These are phyloP conservation scores for Hemithea aestivaria DNA, from an alignment of 2,888 invertebrate species.

Conservation along the genomic window DNA sequence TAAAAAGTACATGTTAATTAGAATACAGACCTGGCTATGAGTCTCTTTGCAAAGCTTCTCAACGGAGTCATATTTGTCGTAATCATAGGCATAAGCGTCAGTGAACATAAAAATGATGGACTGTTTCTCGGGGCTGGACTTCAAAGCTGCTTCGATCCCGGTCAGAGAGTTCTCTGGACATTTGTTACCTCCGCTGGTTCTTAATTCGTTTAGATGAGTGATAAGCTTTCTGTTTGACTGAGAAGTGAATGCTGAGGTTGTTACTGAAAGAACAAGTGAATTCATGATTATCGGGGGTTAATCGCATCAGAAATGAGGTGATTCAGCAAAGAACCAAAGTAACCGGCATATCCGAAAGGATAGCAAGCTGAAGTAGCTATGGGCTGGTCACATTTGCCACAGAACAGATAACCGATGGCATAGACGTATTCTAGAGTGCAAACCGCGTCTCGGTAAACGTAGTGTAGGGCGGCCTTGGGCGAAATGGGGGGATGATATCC, in stretches of 20 bases:
- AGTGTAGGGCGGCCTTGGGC: too few species aligned
- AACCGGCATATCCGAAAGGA: too few species aligned
- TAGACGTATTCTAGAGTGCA: too few species aligned
- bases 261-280: slow-evolving; percentile 36
- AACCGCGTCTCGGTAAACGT: too few species aligned
- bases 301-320: too few species aligned
- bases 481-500: too few species aligned
- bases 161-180: slow-evolving; percentile 55
- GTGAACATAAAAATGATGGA: slow-evolving; percentile 56
- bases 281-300: too few species aligned
- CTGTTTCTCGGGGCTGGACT: slow-evolving; percentile 29
- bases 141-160: slow-evolving; percentile 47
- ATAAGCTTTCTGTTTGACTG: slow-evolving; percentile 22
- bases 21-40: slow-evolving; percentile 38
- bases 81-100: slow-evolving; percentile 49
- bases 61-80: slow-evolving; percentile 25
- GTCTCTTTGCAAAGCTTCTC: slow-evolving; percentile 33
- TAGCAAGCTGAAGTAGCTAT: too few species aligned
- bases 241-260: slow-evolving; percentile 24
- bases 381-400: too few species aligned
- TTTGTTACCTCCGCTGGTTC: slow-evolving; percentile 33
- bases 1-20: too few species aligned
- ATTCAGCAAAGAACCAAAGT: too few species aligned
- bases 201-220: slow-evolving; percentile 27
- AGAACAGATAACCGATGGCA: too few species aligned